Base-by-base conservation (phyloP, 2,797 vertebrate species). In the Heterohyrax brucei region DNA sequence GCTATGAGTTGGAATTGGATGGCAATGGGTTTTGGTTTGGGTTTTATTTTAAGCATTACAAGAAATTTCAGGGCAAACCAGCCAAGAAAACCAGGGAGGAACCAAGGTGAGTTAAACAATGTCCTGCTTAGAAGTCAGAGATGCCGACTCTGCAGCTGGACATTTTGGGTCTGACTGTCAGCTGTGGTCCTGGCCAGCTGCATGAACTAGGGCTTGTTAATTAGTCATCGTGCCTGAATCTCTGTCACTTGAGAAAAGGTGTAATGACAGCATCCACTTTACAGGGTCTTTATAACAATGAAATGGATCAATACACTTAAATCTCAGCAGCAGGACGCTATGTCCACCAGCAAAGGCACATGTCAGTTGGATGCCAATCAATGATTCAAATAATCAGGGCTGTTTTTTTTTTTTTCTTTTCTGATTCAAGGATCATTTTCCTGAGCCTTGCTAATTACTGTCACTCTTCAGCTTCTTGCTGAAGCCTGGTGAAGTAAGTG, bases 91-190 rank as follows among this genome's bases (percentile, higher is more conserved):
- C 46, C 59, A 28, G 2, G 18, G 44, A 44, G 1, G 64, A 16
- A 10, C 10, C n/a, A 8, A 21, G 14, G 39, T 26, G n/a, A 24
- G 30, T 18, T 0, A 7, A 26, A n/a, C 22, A 9, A 33, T 0
- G 24, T 33, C 78, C 62, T 14, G 0, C 26, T 1, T 13, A 1
- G 1, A 13, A 21, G 10, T 5, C 2, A 53, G 10, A 19, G 8
- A 18, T 0, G 1, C 0, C 12, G 64, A 12, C 5, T 46, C 53
- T 19, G 30, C 81, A 33, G 39, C 59, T 64, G 24, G 30, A 2
- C 3, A 13, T 64, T 44, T 64, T 28, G 70, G 12, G 33, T 28
- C 0, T 28, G 73, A 18, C 28, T 26, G 33, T 26, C 7, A 14
- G 59, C 39, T 16, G 39, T 72, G n/a, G 80, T 76, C 2, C 70